phyloP scores from a whole-genome alignment of 2,888 invertebrate species.

The Chesias legatella region DNA sequence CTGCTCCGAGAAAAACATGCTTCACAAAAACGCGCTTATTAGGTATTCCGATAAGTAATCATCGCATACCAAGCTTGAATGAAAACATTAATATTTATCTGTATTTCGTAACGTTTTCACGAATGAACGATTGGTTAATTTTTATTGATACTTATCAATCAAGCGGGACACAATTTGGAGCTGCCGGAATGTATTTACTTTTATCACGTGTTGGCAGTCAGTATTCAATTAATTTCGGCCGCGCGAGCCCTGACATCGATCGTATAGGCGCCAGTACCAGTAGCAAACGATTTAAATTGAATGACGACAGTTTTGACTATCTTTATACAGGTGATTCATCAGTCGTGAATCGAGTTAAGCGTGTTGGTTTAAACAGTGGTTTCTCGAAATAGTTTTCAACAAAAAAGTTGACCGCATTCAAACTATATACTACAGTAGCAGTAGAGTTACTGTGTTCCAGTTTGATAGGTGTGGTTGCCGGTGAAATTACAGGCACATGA shows the following conservation, averaged over 20 bases:
- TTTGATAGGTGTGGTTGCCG: no score
- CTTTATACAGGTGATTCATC: not conserved
- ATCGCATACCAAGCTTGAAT: not conserved
- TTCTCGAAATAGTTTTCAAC: no score
- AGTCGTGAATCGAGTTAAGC: no score
- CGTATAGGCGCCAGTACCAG: not conserved
- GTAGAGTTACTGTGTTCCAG: no score
- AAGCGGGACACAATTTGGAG: conserved; percentile 14
- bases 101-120: not conserved
- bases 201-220: conserved; percentile 40
- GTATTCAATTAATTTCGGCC: conserved; percentile 38
- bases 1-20: no score
- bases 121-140: conserved; percentile 1
- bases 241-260: conserved; percentile 20
- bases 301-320: not conserved
- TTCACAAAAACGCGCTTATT: no score
- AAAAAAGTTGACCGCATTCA: no score
- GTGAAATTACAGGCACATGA: no score
- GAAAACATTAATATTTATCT: not conserved
- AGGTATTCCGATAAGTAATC: no score
- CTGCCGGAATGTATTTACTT: conserved; percentile 36
- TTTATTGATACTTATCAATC: conserved; percentile 15
- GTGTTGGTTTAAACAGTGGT: no score
- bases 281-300: not conserved
- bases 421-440: no score